Conservation (phyloP, 2,113 vertebrate species). For the Lasiurus borealis region DNA sequence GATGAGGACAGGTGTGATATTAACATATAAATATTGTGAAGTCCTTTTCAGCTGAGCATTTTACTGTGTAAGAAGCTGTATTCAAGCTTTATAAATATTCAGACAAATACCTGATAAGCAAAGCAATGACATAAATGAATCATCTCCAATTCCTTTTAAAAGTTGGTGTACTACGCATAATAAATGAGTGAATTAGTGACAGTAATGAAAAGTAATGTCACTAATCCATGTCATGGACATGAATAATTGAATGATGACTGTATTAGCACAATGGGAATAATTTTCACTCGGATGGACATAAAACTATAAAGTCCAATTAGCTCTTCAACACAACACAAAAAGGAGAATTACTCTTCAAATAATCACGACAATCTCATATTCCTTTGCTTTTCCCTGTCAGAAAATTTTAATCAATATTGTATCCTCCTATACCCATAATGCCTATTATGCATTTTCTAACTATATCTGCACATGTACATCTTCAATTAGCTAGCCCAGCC, state of each 20-base stretch:
- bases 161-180: slow-evolving; percentile 30
- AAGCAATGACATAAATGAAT: slow-evolving; percentile 45
- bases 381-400: not conserved
- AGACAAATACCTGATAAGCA: slow-evolving; percentile 57
- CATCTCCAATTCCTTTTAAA: slow-evolving; percentile 27
- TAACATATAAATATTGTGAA: not conserved
- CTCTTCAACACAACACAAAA: not conserved
- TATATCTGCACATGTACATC: not conserved
- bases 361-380: not conserved
- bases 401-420: not conserved
- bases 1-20: not conserved
- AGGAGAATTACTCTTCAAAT: slow-evolving; percentile 32
- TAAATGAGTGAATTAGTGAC: slow-evolving; percentile 45
- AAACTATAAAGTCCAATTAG: slow-evolving; percentile 50
- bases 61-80: not conserved
- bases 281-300: slow-evolving; percentile 30
- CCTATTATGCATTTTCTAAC: not conserved
- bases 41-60: not conserved
- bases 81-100: slow-evolving; percentile 38
- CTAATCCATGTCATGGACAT: slow-evolving; percentile 43
- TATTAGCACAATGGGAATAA: slow-evolving; percentile 51
- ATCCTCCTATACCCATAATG: not conserved
- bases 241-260: slow-evolving; percentile 59
- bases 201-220: slow-evolving; percentile 38
- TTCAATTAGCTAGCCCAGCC: not conserved